Evolutionary conservation across 2,888 invertebrate genomes (phyloP).

Genomic region (Ametastegia equiseti): DNA sequence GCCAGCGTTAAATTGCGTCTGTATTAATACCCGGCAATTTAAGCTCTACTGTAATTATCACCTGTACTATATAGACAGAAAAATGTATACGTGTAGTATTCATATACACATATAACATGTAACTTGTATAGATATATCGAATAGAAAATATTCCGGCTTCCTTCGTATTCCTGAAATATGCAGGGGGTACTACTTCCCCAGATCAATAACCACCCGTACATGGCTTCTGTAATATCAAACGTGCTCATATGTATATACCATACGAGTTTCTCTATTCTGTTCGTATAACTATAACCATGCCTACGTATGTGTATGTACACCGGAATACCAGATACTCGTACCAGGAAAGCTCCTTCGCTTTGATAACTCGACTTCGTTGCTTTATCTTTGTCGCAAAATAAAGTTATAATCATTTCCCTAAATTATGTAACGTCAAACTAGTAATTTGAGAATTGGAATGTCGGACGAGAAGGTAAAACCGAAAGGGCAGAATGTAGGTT

Average conservation of each 20-base stretch:
- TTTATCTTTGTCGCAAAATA: neutral
- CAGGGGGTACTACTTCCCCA: neutral
- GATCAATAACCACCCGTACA: slow-evolving; percentile 26
- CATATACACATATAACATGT: no score
- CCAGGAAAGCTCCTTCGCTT: neutral
- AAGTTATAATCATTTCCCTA: no score
- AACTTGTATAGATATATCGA: no score
- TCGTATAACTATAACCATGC: neutral
- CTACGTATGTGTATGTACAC: neutral
- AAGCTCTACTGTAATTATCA: neutral
- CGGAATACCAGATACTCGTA: neutral
- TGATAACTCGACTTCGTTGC: neutral
- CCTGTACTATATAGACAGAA: neutral
- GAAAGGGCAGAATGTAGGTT: no score
- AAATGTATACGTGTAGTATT: neutral
- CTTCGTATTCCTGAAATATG: slow-evolving; percentile 21
- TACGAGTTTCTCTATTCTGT: neutral
- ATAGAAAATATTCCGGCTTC: slow-evolving; percentile 16
- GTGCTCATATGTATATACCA: neutral
- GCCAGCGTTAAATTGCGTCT: slow-evolving; percentile 21
- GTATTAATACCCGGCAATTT: slow-evolving; percentile 14
- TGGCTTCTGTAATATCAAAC: slow-evolving; percentile 35
- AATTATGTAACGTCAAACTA: no score
- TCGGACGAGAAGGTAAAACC: no score
- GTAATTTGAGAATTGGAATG: neutral